These are phyloP conservation scores for Bruchidius siliquastri DNA, from an alignment of 2,888 invertebrate species.

Conservation along the genomic window DNA sequence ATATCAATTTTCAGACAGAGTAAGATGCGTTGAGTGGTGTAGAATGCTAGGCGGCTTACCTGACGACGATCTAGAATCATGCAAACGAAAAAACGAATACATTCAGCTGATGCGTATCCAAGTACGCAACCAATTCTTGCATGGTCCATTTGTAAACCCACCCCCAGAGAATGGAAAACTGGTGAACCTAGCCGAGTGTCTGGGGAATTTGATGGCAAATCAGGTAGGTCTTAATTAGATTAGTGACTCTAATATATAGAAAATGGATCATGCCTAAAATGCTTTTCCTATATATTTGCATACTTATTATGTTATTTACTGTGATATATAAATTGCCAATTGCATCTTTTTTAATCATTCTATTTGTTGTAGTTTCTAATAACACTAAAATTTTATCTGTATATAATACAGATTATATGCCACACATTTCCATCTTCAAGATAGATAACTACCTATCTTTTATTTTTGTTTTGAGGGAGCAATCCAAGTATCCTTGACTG, in stretches of 20 bases:
- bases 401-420: too few relatives aligned
- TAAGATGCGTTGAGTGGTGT: conserved; percentile 53
- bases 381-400: too few relatives aligned
- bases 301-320: too few relatives aligned
- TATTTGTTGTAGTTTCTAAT: too few relatives aligned
- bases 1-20: conserved; percentile 45
- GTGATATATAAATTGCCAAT: too few relatives aligned
- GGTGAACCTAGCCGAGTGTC: conserved; percentile 47
- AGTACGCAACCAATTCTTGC: conserved; percentile 47
- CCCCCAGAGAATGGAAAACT: conserved; percentile 44
- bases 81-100: conserved; percentile 51
- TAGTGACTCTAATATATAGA: neutral
- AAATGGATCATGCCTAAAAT: too few relatives aligned
- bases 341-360: too few relatives aligned
- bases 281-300: too few relatives aligned
- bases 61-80: conserved; percentile 46
- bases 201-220: conserved; percentile 45
- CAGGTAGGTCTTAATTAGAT: conserved; percentile 24
- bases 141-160: conserved; percentile 49
- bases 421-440: too few relatives aligned
- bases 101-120: conserved; percentile 51
- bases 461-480: too few relatives aligned
- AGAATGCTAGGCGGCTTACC: conserved; percentile 48
- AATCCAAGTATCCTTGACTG: too few relatives aligned
- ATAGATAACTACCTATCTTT: too few relatives aligned